phyloP scores from a whole-genome alignment of 2,113 vertebrate species.

The Procavia capensis region DNA sequence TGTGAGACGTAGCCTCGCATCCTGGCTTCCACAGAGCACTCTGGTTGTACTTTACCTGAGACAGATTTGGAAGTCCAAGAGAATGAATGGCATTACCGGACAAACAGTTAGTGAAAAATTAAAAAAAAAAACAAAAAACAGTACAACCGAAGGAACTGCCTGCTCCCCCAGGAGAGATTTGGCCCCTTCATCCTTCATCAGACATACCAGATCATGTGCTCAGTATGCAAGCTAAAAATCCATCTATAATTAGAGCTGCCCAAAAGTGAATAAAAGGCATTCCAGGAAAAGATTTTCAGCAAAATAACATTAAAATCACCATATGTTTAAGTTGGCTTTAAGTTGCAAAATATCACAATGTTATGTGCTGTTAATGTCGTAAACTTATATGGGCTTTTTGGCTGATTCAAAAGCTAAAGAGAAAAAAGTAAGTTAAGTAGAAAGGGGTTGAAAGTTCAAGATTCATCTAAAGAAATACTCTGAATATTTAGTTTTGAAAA shows the following conservation, averaged over 20 bases:
- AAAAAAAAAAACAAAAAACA: neutral
- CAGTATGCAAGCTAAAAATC: conserved; percentile 35
- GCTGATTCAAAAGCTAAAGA: conserved; percentile 24
- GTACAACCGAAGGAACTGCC: neutral
- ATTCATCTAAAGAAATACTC: conserved; percentile 8
- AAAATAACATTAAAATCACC: conserved; percentile 57
- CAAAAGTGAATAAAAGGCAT: conserved; percentile 63
- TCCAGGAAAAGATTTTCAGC: conserved; percentile 55
- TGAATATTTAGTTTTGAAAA: neutral
- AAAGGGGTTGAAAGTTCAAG: neutral
- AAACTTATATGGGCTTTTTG: conserved; percentile 49
- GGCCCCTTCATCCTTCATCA: neutral
- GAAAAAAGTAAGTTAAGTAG: neutral
- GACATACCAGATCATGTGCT: conserved; percentile 12
- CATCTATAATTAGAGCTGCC: conserved; percentile 72
- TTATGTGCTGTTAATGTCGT: conserved; percentile 20
- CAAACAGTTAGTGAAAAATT: neutral
- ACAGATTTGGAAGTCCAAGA: neutral
- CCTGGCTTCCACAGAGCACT: too few species aligned
- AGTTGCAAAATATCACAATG: conserved; percentile 49
- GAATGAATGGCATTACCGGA: neutral
- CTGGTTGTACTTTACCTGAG: too few species aligned
- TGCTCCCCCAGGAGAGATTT: neutral
- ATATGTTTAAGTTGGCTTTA: conserved; percentile 76
- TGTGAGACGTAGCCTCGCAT: too few species aligned